A percentile compares a stretch with the other conserved stretches of the same genome.
phyloP scores from a whole-genome alignment of 2,113 vertebrate species.

The Noturus placidus region DNA sequence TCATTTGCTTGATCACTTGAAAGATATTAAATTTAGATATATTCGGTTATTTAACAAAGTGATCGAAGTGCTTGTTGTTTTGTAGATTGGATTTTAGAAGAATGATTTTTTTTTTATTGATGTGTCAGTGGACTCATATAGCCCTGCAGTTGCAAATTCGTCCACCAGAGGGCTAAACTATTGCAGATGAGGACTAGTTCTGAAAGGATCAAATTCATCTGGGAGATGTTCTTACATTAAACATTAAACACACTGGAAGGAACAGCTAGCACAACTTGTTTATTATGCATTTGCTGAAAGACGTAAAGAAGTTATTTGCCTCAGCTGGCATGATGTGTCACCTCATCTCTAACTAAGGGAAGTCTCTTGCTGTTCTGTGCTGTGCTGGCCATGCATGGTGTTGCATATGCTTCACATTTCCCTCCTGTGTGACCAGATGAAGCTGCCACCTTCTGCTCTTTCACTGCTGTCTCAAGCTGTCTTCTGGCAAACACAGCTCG shows the following conservation, averaged over 20 bases:
- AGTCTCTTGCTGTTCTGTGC: constrained; percentile 28
- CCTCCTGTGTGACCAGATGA: constrained; percentile 44
- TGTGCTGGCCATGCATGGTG: constrained; percentile 37
- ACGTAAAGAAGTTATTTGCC: neutral
- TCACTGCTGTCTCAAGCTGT: constrained; percentile 64
- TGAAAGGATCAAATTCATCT: constrained; percentile 5
- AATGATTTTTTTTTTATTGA: neutral
- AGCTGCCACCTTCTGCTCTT: constrained; percentile 48
- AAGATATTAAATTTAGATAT: neutral
- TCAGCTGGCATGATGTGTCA: constrained; percentile 14
- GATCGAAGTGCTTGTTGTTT: neutral
- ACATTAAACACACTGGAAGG: constrained; percentile 12
- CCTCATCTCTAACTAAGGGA: constrained; percentile 15
- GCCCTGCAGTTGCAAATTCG: constrained; percentile 16
- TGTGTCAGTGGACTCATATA: constrained; percentile 37
- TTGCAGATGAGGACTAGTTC: neutral
- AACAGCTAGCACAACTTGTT: neutral
- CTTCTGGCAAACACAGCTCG: constrained; percentile 58
- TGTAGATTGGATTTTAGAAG: neutral
- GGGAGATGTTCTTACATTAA: constrained; percentile 13
- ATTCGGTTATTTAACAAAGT: neutral
- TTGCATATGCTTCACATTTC: constrained; percentile 48
- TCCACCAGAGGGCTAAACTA: constrained; percentile 45
- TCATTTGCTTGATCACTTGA: neutral
- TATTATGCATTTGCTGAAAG: neutral